Percentiles rank a stretch among this genome's conserved stretches.
These are phyloP conservation scores for Spondyliosoma cantharus DNA, from an alignment of 2,797 vertebrate genomes.

Conservation along the genomic window DNA sequence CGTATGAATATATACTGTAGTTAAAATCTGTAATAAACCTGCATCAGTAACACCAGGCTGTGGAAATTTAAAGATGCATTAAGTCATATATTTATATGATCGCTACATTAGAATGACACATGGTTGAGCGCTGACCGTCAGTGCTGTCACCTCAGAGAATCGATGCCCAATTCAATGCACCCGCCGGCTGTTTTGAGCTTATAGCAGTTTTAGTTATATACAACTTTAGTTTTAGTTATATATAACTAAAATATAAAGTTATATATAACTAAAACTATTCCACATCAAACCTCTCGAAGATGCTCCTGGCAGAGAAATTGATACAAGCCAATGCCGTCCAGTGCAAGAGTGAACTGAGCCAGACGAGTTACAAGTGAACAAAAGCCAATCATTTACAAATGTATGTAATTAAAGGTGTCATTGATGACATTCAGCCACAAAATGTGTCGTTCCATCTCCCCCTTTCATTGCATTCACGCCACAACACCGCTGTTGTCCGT, in stretches of 20 bases:
- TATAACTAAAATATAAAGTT: too few species aligned
- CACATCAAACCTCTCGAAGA: constrained; percentile 11
- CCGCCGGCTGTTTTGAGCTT: neutral
- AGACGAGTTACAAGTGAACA: too few species aligned
- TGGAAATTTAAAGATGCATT: neutral
- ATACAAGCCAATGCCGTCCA: neutral
- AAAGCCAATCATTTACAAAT: too few species aligned
- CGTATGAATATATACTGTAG: neutral
- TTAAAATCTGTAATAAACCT: neutral
- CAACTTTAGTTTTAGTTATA: too few species aligned
- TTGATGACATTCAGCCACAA: too few species aligned
- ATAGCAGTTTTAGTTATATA: neutral
- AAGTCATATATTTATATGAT: neutral
- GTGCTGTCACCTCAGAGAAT: too few species aligned
- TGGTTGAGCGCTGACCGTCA: neutral
- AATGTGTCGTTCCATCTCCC: too few species aligned
- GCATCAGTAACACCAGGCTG: neutral
- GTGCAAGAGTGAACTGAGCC: neutral
- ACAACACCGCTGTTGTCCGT: too few species aligned
- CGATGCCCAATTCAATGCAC: neutral
- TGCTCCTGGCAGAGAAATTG: neutral
- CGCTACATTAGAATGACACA: neutral
- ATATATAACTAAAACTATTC: constrained; percentile 12
- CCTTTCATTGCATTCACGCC: too few species aligned
- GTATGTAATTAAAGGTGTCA: too few species aligned